Percentiles rank a stretch among this genome's conserved stretches.
phyloP scores from a whole-genome alignment of 2,113 vertebrate genomes.

The Peromyscus maniculatus region DNA sequence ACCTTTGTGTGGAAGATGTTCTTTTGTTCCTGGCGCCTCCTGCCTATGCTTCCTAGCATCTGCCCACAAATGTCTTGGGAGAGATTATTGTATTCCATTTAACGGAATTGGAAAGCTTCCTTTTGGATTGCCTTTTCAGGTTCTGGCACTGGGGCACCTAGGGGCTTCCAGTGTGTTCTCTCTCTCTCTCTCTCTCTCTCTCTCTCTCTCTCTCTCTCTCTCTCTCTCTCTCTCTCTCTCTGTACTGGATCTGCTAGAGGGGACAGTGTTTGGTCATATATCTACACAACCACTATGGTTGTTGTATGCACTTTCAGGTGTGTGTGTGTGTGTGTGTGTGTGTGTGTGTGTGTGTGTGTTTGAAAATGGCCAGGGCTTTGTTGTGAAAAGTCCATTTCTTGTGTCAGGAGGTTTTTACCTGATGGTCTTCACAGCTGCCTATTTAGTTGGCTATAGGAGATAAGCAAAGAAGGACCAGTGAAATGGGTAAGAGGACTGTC shows the following conservation, averaged over 20 bases:
- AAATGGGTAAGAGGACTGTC: background rate
- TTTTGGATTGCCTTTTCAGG: background rate
- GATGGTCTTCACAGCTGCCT: background rate
- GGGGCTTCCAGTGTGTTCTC: background rate
- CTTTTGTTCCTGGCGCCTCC: slow-evolving; percentile 64
- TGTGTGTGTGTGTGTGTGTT: background rate
- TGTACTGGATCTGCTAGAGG: background rate
- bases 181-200: too few relatives aligned
- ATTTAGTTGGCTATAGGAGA: background rate
- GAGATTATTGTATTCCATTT: slow-evolving; percentile 16
- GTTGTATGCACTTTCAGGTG: background rate
- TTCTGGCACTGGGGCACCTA: background rate
- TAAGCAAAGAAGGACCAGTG: background rate
- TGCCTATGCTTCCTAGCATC: slow-evolving; percentile 22
- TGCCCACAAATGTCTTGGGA: background rate
- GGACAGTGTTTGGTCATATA: background rate
- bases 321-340: background rate
- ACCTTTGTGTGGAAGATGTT: background rate
- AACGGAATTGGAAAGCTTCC: background rate
- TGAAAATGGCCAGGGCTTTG: background rate
- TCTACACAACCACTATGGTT: background rate
- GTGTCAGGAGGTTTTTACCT: background rate
- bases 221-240: too few relatives aligned
- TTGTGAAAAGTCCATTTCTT: background rate
- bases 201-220: too few relatives aligned